Conservation (phyloP, 2,888 invertebrate genomes). For the Belgica antarctica region DNA sequence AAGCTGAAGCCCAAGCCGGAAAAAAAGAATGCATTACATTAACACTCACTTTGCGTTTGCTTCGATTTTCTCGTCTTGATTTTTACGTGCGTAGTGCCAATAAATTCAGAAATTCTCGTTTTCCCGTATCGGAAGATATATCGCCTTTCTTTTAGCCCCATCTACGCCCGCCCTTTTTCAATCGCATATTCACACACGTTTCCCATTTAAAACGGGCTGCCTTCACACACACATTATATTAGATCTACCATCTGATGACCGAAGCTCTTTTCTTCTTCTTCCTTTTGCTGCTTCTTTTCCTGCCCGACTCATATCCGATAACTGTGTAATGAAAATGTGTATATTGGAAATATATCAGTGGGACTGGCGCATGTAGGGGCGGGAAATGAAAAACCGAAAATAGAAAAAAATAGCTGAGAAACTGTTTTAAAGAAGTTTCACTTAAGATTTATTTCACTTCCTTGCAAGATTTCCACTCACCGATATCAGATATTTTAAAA, state of each 20-base stretch:
- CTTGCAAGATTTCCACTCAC: neutral
- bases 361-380: constrained; percentile 1
- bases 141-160: neutral
- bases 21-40: constrained; percentile 41
- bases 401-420: constrained; percentile 18
- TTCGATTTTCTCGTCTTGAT: constrained; percentile 32
- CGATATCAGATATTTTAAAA: constrained; percentile 39
- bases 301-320: constrained; percentile 30
- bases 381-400: constrained; percentile 27
- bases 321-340: constrained; percentile 28
- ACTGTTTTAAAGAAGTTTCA: constrained; percentile 24
- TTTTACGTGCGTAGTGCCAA: constrained; percentile 41
- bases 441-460: constrained; percentile 36
- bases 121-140: constrained; percentile 23
- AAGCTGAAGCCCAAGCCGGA: neutral
- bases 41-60: constrained; percentile 38
- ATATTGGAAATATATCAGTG: constrained; percentile 37
- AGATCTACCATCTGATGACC: constrained; percentile 26
- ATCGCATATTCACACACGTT: constrained; percentile 18
- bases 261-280: constrained; percentile 13
- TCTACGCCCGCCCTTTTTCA: neutral
- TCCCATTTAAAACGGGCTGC: constrained; percentile 12
- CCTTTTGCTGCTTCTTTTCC: no score
- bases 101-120: constrained; percentile 29
- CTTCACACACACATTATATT: constrained; percentile 14